phyloP scores from a whole-genome alignment of 2,797 vertebrate species.

The Hapalemur alaotrensis region DNA sequence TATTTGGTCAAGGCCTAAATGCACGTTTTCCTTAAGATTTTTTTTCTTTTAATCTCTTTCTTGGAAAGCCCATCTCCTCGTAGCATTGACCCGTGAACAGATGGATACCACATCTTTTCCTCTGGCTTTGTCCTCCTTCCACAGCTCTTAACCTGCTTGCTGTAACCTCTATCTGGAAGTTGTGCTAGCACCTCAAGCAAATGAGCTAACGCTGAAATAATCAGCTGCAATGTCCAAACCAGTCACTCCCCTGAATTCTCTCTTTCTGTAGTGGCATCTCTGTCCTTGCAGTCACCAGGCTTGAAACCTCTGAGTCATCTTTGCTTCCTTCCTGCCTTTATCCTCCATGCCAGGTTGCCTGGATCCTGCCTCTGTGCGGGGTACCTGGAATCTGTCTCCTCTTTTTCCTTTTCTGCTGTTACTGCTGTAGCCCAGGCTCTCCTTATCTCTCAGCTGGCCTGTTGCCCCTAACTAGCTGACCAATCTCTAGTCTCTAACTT shows the following conservation, averaged over 20 bases:
- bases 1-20: neutral
- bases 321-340: neutral
- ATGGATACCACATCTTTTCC: neutral
- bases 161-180: neutral
- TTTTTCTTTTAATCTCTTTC: neutral
- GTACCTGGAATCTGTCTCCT: neutral
- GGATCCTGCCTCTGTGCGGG: neutral
- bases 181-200: neutral
- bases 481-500: neutral
- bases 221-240: neutral
- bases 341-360: neutral
- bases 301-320: neutral
- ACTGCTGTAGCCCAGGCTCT: neutral
- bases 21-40: neutral
- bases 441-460: neutral
- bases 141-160: neutral
- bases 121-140: neutral
- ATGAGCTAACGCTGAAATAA: neutral
- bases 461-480: neutral
- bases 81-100: neutral
- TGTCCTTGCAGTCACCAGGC: neutral
- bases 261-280: neutral
- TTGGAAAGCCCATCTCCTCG: neutral
- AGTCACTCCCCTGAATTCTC: neutral
- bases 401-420: neutral